Conservation (phyloP, 2,797 vertebrate species). For the Mareca strepera region DNA sequence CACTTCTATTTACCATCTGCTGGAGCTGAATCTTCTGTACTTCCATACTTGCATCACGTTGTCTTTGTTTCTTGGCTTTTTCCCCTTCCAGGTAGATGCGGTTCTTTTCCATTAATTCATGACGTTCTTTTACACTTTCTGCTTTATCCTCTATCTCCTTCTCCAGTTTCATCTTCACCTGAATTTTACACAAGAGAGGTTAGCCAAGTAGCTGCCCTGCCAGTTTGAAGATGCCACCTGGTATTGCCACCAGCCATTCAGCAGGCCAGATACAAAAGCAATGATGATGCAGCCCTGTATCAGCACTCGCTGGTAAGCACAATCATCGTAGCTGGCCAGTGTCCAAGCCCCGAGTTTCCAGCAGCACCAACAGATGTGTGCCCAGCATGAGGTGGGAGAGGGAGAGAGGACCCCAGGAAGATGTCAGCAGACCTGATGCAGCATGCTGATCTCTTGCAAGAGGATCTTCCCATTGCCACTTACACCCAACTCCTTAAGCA, state of each 20-base stretch:
- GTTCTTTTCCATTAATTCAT: slow-evolving; percentile 80
- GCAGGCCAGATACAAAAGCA: not conserved
- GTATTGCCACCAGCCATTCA: not conserved
- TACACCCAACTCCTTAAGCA: too few species aligned
- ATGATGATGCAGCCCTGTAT: not conserved
- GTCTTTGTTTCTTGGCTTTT: slow-evolving; percentile 73
- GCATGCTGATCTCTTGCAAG: not conserved
- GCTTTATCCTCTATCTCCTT: slow-evolving; percentile 74
- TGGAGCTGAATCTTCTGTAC: slow-evolving; percentile 26
- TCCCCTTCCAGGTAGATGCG: slow-evolving; percentile 39
- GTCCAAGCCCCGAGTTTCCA: not conserved
- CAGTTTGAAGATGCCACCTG: too few species aligned
- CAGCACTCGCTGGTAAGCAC: rapidly evolving
- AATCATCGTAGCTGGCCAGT: not conserved
- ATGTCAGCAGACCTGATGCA: not conserved
- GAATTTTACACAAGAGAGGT: not conserved
- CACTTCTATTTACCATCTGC: slow-evolving; percentile 73
- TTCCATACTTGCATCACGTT: slow-evolving; percentile 60
- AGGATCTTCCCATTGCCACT: not conserved
- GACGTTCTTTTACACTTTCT: slow-evolving; percentile 70
- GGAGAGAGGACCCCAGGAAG: not conserved
- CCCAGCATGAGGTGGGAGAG: rapidly evolving
- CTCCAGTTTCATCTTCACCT: slow-evolving; percentile 83
- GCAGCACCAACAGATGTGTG: not conserved
- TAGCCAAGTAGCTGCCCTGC: too few species aligned